Conservation (phyloP, 2,888 invertebrate species). For the Blastobasis lacticolella region DNA sequence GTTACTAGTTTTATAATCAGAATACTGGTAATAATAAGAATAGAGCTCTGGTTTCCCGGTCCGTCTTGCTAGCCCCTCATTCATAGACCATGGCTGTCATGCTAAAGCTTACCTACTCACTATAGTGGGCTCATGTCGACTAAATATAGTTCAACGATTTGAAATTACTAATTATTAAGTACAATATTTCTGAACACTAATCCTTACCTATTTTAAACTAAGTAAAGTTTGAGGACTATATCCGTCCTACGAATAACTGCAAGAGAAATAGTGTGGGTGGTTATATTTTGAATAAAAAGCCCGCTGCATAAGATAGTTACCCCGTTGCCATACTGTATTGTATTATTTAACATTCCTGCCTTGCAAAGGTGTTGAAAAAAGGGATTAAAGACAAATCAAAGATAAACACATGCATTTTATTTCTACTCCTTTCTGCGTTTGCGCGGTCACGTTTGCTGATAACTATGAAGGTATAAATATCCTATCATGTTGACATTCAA, state of each 20-base stretch:
- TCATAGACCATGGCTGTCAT: constrained; percentile 33
- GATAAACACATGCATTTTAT: constrained; percentile 17
- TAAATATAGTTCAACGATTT: constrained; percentile 58
- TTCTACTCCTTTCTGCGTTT: neutral
- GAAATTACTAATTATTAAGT: constrained; percentile 60
- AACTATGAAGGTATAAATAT: too few relatives aligned
- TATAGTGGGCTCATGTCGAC: constrained; percentile 48
- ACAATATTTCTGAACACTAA: constrained; percentile 52
- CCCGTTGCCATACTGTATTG: constrained; percentile 58
- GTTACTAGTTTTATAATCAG: too few relatives aligned
- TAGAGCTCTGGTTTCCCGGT: too few relatives aligned
- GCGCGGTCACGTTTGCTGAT: too few relatives aligned
- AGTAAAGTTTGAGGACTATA: constrained; percentile 37
- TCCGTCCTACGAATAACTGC: constrained; percentile 56
- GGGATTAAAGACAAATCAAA: constrained; percentile 28
- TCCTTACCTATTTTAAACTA: constrained; percentile 34
- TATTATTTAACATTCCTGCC: constrained; percentile 47
- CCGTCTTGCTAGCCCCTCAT: too few relatives aligned
- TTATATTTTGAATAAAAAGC: constrained; percentile 22
- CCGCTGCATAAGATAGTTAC: constrained; percentile 25
- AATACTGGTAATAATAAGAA: too few relatives aligned
- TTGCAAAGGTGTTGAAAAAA: constrained; percentile 66
- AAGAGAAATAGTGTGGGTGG: constrained; percentile 21
- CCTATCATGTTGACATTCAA: too few relatives aligned
- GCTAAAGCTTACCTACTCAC: constrained; percentile 63